Percentiles rank a stretch among this genome's conserved stretches.
phyloP scores from a whole-genome alignment of 2,888 invertebrate genomes.

The Phrixothrix hirtus region DNA sequence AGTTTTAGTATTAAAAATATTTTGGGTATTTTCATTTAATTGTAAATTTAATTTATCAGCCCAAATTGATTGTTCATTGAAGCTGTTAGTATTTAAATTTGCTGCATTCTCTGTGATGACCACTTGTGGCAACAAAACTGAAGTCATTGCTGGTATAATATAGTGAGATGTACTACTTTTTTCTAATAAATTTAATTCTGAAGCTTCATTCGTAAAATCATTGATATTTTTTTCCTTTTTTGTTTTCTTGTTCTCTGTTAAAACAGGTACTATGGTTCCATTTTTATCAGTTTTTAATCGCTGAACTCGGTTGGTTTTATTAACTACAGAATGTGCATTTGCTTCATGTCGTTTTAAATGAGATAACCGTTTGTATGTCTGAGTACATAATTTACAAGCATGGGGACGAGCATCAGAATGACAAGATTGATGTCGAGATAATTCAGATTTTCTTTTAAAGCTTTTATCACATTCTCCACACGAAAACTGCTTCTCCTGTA shows the following conservation, averaged over 20 bases:
- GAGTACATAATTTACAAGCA: slow-evolving; percentile 46
- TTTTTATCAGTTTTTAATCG: slow-evolving; percentile 45
- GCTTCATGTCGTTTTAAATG: slow-evolving; percentile 51
- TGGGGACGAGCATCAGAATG: slow-evolving; percentile 51
- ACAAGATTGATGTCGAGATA: slow-evolving; percentile 48
- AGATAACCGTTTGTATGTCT: slow-evolving; percentile 49
- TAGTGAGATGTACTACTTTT: background rate
- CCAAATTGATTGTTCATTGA: slow-evolving; percentile 3
- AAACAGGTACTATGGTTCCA: slow-evolving; percentile 44
- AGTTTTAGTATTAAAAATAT: background rate
- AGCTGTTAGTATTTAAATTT: background rate
- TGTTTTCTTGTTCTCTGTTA: background rate
- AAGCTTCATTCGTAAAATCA: background rate
- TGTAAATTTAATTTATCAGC: background rate
- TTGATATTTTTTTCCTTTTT: background rate
- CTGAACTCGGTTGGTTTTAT: slow-evolving; percentile 44
- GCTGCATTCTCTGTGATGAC: background rate
- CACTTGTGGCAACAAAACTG: slow-evolving; percentile 1
- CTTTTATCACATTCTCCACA: slow-evolving; percentile 50
- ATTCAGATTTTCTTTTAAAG: slow-evolving; percentile 51
- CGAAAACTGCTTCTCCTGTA: slow-evolving; percentile 47
- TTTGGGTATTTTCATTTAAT: background rate
- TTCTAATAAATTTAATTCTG: no score
- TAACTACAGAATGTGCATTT: slow-evolving; percentile 45
- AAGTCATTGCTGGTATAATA: slow-evolving; percentile 1